phyloP scores from a whole-genome alignment of 1,140 invertebrate species.

The Leptoteleia sp. region DNA sequence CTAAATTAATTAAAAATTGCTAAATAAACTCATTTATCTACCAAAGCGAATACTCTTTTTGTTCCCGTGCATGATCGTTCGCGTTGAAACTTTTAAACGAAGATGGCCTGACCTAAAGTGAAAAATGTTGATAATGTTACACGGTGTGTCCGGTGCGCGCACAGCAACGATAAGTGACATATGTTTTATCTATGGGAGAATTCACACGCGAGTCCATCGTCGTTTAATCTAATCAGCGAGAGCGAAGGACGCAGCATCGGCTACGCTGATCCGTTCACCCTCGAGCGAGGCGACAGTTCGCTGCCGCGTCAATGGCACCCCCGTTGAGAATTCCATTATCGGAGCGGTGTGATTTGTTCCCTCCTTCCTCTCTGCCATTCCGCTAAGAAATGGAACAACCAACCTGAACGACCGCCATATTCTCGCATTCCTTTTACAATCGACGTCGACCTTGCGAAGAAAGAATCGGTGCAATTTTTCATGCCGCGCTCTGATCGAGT shows the following conservation, averaged over 20 bases:
- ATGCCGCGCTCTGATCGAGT: slow-evolving; percentile 57
- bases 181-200: slow-evolving; percentile 73
- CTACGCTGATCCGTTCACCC: slow-evolving; percentile 30
- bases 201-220: slow-evolving; percentile 75
- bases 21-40: no score
- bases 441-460: slow-evolving; percentile 43
- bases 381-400: slow-evolving; percentile 50
- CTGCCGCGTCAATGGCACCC: slow-evolving; percentile 74
- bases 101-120: no score
- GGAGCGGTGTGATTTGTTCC: slow-evolving; percentile 71
- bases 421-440: slow-evolving; percentile 52
- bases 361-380: slow-evolving; percentile 22
- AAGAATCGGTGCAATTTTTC: slow-evolving; percentile 59
- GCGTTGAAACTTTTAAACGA: no score
- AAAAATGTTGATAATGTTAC: no score
- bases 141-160: no score
- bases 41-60: no score
- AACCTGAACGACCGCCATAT: slow-evolving; percentile 36
- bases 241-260: slow-evolving; percentile 29
- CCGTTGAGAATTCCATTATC: slow-evolving; percentile 81
- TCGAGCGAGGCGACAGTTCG: slow-evolving; percentile 72
- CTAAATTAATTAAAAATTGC: no score
- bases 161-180: no score
- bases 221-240: slow-evolving; percentile 76
- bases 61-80: no score